A percentile compares a stretch with the other conserved stretches of the same genome.
phyloP scores from a whole-genome alignment of 2,888 invertebrate species.

The Carterocephalus palaemon region DNA sequence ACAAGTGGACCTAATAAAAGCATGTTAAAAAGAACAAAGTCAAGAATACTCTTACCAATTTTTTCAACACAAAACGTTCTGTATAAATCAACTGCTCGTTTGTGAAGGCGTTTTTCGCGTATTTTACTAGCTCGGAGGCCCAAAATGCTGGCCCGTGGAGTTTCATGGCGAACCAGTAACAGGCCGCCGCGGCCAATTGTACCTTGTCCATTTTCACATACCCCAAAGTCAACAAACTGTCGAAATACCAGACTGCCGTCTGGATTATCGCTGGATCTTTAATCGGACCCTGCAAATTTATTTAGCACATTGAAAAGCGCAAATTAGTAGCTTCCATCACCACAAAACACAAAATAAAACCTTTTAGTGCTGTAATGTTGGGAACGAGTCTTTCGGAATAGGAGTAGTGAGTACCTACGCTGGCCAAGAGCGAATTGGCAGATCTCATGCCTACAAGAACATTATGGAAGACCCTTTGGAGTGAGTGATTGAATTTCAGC shows the following conservation, averaged over 20 bases:
- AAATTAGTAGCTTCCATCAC: too few species aligned
- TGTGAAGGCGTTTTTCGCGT: constrained; percentile 46
- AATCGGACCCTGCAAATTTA: constrained; percentile 38
- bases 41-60: constrained; percentile 47
- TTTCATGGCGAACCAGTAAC: constrained; percentile 65
- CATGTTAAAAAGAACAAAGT: too few species aligned
- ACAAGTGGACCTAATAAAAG: too few species aligned
- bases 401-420: too few species aligned
- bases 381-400: too few species aligned
- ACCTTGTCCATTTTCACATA: constrained; percentile 44
- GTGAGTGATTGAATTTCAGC: too few species aligned
- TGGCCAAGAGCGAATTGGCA: too few species aligned
- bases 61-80: constrained; percentile 48
- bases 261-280: constrained; percentile 57
- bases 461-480: too few species aligned
- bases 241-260: constrained; percentile 60
- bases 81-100: constrained; percentile 38
- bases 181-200: constrained; percentile 58
- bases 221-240: constrained; percentile 42
- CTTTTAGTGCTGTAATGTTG: too few species aligned
- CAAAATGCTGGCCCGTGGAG: constrained; percentile 42
- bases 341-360: too few species aligned
- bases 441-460: too few species aligned
- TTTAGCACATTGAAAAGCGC: too few species aligned
- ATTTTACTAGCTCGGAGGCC: constrained; percentile 45